Evolutionary conservation across 2,888 invertebrate species (phyloP), one percentile per base, ranked within the genome.

Genomic region (Venusia cambrica): DNA sequence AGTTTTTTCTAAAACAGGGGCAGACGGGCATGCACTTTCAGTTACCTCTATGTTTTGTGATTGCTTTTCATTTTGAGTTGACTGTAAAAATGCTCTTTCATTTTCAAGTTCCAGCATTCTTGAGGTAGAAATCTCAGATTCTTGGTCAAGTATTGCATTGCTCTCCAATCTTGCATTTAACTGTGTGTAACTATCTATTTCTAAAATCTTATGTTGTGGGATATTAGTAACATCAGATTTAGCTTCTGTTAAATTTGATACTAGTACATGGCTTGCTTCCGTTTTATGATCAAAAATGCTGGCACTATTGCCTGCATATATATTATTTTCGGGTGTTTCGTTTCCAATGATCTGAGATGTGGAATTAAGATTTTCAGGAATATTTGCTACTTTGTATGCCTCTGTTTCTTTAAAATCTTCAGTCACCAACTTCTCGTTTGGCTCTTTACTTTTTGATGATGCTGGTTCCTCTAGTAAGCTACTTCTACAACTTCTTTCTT

Each of bases 1-100:
- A 1, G 37, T 32, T 18, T 55, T 46, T 31, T 63, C 66, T 30
- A 76, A 62, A 11, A 71, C 40, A 6, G 85, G 85, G 2, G 85
- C 85, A 15, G 84, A 77, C 10, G 85, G 85, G 14, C 38, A n/a
- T 8, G 44, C 11, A 38, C 48, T 39, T 35, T 57, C 56, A 38
- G 26, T 13, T 5, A 32, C 2, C n/a, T 32, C 28, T 14, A 4
- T 8, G 5, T 14, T 15, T 22, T 20, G 24, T 24, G 17, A n/a
- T n/a, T 13, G 7, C 8, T 5, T 5, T 27, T 24, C 11, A 12
- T 29, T 12, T 17, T 31, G 32, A 25, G 38, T 38, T 15, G 16
- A 19, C 21, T 35, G 33, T 9, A 53, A 26, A 26, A 51, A 52
- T 12, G 51, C 44, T 37, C 37, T 31, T n/a, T 48, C 20, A 7